Base-by-base conservation (phyloP, 2,113 vertebrate species). In the Hydrolagus affinis region DNA sequence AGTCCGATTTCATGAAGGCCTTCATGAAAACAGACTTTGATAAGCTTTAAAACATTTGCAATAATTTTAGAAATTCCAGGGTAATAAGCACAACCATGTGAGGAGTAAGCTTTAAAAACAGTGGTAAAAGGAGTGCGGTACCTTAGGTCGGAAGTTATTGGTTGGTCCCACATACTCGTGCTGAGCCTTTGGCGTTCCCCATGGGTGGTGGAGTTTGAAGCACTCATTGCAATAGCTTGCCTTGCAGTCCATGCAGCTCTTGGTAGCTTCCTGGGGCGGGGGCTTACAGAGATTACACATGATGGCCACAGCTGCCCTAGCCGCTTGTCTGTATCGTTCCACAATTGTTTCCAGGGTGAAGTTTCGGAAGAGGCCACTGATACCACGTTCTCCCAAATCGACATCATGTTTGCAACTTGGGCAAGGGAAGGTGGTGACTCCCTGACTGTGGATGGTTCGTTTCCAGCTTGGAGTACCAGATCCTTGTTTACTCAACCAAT, bases 231-330 rank as follows among this genome's bases (percentile, higher is more conserved):
- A 99, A 88, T 95, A 99, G 91, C 96, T 99, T 2, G 96, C 96
- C 88, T 95, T 96, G 89, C 98, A 99, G 91, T 99, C 98, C 96
- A 98, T 94, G 90, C 98, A 99, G 91, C 97, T 99, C 92, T 99
- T 99, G 0, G 97, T 99, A 56, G 97, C 97, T 88, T 98, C 98
- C 75, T 97, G 96, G 85, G 89, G 90, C 0, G 96, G 95, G n/a
- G 96, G 96, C 87, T 99, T 98, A 87, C 98, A 99, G 68, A 94
- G 93, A 88, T 97, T 95, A 21, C 97, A 99, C 96, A 96, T 96
- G 88, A 99, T 97, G 10, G 97, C 97, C 9, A 96, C 86, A 8
- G 97, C 97, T 0, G 97, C 96, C 0, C 97, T 94, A 8, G 97
- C 98, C 15, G 97, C 97, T 90, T 98, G 97, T 21, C 97, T 93